Conservation (phyloP, 2,797 vertebrate species). For the Premnoplex brunnescens region DNA sequence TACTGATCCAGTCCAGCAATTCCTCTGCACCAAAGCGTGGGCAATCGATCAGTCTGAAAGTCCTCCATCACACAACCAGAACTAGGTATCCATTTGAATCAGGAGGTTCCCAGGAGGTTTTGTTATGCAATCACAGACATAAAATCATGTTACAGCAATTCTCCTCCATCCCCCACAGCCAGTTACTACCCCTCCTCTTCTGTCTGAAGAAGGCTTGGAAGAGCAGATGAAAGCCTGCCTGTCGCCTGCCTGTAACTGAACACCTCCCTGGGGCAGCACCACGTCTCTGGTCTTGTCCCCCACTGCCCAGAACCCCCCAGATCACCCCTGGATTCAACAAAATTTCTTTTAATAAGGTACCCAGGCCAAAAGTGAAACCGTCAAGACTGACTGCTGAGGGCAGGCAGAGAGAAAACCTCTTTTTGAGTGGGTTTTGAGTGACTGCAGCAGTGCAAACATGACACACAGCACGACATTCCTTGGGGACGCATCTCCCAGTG, state of each 20-base stretch:
- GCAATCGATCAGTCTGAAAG: neutral
- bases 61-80: neutral
- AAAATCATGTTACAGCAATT: conserved; percentile 51
- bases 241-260: conserved; percentile 35
- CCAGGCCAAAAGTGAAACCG: neutral
- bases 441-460: neutral
- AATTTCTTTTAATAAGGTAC: neutral
- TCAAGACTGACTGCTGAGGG: neutral
- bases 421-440: neutral
- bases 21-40: neutral
- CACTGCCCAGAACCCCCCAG: neutral
- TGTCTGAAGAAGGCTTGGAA: conserved; percentile 4
- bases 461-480: neutral
- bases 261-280: neutral
- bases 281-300: neutral
- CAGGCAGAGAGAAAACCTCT: neutral
- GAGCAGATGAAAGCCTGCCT: conserved; percentile 40
- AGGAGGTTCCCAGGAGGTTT: conserved; percentile 51
- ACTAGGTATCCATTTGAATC: neutral
- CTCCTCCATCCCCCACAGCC: conserved; percentile 41
- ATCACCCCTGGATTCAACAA: neutral
- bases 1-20: neutral
- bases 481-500: neutral
- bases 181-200: neutral
- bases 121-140: conserved; percentile 51